Evolutionary conservation across 2,113 vertebrate species (phyloP).

Genomic region (Acanthochromis polyacanthus): DNA sequence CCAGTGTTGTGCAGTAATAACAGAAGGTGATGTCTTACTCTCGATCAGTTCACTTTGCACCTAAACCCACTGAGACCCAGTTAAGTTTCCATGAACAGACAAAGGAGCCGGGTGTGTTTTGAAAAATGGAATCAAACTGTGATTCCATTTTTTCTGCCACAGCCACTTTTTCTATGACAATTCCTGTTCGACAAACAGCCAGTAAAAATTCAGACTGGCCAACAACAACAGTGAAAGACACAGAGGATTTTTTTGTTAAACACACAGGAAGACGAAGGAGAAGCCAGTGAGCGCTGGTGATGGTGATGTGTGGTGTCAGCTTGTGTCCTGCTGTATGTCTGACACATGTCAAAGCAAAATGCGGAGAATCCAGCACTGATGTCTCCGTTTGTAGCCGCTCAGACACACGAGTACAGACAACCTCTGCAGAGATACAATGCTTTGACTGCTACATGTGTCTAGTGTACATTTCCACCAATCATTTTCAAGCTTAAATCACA

Average conservation of each 20-base stretch:
- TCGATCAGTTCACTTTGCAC: background rate
- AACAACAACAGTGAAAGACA: background rate
- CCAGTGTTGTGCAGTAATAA: too few relatives aligned
- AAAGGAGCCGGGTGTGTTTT: background rate
- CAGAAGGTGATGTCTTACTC: too few relatives aligned
- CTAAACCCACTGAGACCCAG: background rate
- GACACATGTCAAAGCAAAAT: constrained; percentile 13
- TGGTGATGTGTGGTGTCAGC: constrained; percentile 16
- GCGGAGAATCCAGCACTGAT: background rate
- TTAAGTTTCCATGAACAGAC: background rate
- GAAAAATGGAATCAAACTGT: too few relatives aligned
- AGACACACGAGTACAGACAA: too few relatives aligned
- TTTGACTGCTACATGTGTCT: background rate
- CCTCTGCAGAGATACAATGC: too few relatives aligned
- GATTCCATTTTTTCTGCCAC: too few relatives aligned
- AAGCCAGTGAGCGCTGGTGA: constrained; percentile 12
- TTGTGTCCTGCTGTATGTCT: constrained; percentile 16
- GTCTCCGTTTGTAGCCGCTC: background rate
- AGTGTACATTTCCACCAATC: background rate
- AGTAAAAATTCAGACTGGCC: background rate
- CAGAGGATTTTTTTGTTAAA: too few relatives aligned
- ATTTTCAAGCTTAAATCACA: background rate
- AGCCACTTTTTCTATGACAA: too few relatives aligned
- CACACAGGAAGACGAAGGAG: background rate
- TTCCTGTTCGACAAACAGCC: background rate